These are phyloP conservation scores for Motacilla alba DNA, from an alignment of 2,113 vertebrate genomes.

Conservation along the genomic window DNA sequence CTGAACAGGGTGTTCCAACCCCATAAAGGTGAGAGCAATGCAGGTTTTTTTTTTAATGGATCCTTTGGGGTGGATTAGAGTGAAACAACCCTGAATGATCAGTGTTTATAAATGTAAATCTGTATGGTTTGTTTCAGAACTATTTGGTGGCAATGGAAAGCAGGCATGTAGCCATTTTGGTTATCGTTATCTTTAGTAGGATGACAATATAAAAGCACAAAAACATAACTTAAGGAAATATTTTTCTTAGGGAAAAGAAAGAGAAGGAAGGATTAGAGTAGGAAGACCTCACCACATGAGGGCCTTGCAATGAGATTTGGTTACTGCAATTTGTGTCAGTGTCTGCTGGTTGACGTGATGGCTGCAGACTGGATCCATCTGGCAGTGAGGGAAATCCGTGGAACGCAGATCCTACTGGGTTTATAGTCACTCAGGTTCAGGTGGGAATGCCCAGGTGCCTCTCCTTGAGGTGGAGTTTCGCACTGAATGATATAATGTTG, in stretches of 20 bases:
- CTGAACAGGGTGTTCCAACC: neutral
- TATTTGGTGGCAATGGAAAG: neutral
- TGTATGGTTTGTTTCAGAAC: neutral
- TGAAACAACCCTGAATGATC: neutral
- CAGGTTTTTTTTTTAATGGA: neutral
- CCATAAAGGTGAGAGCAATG: neutral
- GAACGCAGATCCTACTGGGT: no score
- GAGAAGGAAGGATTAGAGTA: neutral
- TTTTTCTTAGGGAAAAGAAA: neutral
- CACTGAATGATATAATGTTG: accelerated
- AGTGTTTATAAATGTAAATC: accelerated
- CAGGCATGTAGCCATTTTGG: neutral
- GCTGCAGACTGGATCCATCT: neutral
- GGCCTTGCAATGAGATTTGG: neutral
- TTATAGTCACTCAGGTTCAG: neutral
- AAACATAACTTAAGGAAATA: neutral
- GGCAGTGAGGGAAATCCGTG: neutral
- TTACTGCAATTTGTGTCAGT: neutral
- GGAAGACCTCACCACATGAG: neutral
- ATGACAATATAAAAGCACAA: neutral
- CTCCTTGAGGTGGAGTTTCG: neutral
- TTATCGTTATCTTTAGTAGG: neutral
- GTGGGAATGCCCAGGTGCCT: neutral
- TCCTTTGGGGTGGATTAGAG: neutral
- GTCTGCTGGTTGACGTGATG: neutral